Percentiles rank a stretch among this genome's conserved stretches.
Evolutionary conservation across 2,113 vertebrate species (phyloP).

Genomic region (Ranitomeya variabilis): DNA sequence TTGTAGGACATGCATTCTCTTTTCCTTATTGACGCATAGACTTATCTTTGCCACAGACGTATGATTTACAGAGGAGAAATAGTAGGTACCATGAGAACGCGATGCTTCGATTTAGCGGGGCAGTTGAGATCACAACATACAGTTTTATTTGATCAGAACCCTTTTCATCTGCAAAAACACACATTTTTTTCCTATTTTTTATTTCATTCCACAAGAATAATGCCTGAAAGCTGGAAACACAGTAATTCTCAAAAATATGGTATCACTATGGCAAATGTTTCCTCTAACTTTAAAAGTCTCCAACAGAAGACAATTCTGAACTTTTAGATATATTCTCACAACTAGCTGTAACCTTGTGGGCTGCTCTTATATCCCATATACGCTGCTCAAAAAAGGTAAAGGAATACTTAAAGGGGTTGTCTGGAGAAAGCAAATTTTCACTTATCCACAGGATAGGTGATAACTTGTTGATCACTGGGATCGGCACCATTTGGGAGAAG

Average conservation of each 20-base stretch:
- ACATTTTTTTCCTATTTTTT: background rate
- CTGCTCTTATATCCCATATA: background rate
- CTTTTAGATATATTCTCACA: background rate
- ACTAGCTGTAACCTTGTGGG: background rate
- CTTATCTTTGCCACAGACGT: background rate
- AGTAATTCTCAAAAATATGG: background rate
- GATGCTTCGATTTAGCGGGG: background rate
- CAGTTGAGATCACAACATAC: background rate
- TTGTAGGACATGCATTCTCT: background rate
- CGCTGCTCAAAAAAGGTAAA: too few relatives aligned
- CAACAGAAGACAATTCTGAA: background rate
- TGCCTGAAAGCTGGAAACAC: background rate
- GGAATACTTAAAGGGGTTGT: too few relatives aligned
- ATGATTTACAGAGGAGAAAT: background rate
- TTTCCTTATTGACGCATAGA: background rate
- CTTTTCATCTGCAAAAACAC: slow-evolving; percentile 3
- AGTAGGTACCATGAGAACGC: background rate
- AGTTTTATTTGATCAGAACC: background rate
- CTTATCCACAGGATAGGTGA: too few relatives aligned
- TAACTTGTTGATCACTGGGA: too few relatives aligned
- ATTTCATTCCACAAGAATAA: background rate
- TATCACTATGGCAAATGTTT: background rate
- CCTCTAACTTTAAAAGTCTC: background rate
- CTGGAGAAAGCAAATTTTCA: too few relatives aligned
- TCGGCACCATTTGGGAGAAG: too few relatives aligned